Percentiles rank a stretch among this genome's conserved stretches.
Conservation (phyloP, 2,888 invertebrate genomes). For the Cheilosia variabilis region DNA sequence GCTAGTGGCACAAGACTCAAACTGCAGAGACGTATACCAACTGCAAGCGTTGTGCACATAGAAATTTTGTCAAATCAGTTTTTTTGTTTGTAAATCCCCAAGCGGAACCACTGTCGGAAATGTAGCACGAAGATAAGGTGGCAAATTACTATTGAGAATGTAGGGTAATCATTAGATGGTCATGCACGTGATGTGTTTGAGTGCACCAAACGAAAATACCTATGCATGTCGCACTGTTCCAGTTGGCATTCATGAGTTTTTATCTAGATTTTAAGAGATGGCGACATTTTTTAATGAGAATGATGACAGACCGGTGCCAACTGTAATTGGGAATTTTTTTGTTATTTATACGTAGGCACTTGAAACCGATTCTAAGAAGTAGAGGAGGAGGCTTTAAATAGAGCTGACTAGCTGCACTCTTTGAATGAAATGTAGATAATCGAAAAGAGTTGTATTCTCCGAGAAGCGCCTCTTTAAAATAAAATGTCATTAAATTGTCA, state of each 20-base stretch:
- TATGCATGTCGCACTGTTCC: conserved; percentile 9
- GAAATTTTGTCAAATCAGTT: conserved; percentile 39
- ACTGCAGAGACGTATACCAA: conserved; percentile 2
- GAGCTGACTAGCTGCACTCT: too few species aligned
- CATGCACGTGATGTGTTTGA: conserved; percentile 20
- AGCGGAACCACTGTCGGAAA: conserved; percentile 53
- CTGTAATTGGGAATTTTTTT: conserved; percentile 5
- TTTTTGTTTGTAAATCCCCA: conserved; percentile 29
- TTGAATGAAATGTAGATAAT: too few species aligned
- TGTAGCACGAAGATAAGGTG: conserved; percentile 44
- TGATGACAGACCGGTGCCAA: conserved; percentile 24
- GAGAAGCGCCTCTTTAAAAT: too few species aligned
- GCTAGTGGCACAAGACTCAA: conserved; percentile 27
- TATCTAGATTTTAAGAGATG: conserved; percentile 8
- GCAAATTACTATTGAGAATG: conserved; percentile 17
- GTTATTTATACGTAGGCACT: too few species aligned
- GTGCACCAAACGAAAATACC: not conserved
- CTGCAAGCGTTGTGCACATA: conserved; percentile 32
- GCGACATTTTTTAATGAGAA: conserved; percentile 14
- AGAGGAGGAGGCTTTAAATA: too few species aligned
- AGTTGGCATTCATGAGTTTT: conserved; percentile 9
- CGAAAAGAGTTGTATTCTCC: too few species aligned
- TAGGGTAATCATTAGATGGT: conserved; percentile 7
- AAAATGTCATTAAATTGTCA: too few species aligned
- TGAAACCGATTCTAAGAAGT: too few species aligned